Evolutionary conservation across 1,140 invertebrate genomes (phyloP).

Genomic region (Dysdera silvatica): DNA sequence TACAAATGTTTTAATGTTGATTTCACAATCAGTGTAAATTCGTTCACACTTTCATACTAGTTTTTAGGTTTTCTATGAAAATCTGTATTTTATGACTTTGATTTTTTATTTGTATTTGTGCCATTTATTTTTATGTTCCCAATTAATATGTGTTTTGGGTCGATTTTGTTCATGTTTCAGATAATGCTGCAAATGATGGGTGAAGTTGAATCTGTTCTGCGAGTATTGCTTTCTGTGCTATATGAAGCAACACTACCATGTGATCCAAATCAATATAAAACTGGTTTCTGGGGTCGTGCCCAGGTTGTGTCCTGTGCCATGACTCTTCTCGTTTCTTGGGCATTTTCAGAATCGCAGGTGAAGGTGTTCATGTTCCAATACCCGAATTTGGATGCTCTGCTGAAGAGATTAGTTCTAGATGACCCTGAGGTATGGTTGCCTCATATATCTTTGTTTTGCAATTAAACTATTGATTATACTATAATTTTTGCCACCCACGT

Average conservation of each 20-base stretch:
- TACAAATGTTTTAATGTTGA: no score
- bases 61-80: no score
- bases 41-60: no score
- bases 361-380: slow-evolving; percentile 57
- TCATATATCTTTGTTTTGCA: no score
- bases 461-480: no score
- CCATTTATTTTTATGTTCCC: no score
- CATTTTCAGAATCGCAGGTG: slow-evolving; percentile 62
- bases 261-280: slow-evolving; percentile 73
- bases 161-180: no score
- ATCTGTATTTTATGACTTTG: no score
- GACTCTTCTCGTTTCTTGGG: slow-evolving; percentile 72
- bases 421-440: slow-evolving; percentile 60
- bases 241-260: slow-evolving; percentile 67
- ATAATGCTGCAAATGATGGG: slow-evolving; percentile 69
- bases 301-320: slow-evolving; percentile 72
- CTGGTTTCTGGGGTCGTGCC: slow-evolving; percentile 75
- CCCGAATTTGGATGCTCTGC: slow-evolving; percentile 59
- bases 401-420: slow-evolving; percentile 67
- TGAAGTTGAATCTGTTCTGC: slow-evolving; percentile 67
- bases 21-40: no score
- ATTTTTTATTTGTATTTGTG: no score
- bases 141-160: no score
- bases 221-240: slow-evolving; percentile 73
- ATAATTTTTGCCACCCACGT: no score